Evolutionary conservation across 2,888 invertebrate species (phyloP), one percentile per base, ranked within the genome.

Genomic region (Spodoptera exigua): DNA sequence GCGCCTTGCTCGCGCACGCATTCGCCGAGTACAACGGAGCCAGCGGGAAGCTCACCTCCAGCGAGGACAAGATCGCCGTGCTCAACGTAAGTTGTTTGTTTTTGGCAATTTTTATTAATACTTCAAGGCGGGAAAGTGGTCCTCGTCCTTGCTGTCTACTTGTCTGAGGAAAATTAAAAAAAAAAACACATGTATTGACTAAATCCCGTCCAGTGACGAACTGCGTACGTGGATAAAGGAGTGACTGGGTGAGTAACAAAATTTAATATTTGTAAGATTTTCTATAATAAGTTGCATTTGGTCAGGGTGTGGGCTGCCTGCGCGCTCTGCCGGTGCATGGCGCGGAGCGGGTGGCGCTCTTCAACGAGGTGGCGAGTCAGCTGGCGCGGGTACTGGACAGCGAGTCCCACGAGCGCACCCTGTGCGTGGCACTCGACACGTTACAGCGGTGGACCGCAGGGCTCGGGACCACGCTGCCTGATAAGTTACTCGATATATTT

Each of bases 341-440:
- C 17, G 94, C 95, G 49, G 91, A 95, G 2, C 95, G 95, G 40
- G 85, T 89, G 49, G 86, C 96, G 53, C 95, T 97, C 58, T 93
- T 95, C 65, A 37, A 46, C 3, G 94, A 94, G 44, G 96, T 96
- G 2, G 92, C 95, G 1, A 94, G 95, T 37, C 95, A 96, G 78
- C 96, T 97, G 84, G 93, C 97, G 21, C 97, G 97, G 85, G 96
- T 97, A 40, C 92, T 99, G 40, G 97, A 98, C 82, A 95, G 95
- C 47, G 99, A 99, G 95, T 97, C 98, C 34, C 98, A 99, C 87
- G 99, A 99, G 89, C 98, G 98, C 82, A 98, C 98, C 0, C 90
- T 99, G 52, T 96, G 97, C 67, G 96, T 96, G 76, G 96, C 97
- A 7, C 92, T 99, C 18, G 96, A 97, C 79, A 96, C 97, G 95